A percentile compares a stretch with the other conserved stretches of the same genome.
phyloP scores from a whole-genome alignment of 2,888 invertebrate genomes.

The Melinaea menophilus region DNA sequence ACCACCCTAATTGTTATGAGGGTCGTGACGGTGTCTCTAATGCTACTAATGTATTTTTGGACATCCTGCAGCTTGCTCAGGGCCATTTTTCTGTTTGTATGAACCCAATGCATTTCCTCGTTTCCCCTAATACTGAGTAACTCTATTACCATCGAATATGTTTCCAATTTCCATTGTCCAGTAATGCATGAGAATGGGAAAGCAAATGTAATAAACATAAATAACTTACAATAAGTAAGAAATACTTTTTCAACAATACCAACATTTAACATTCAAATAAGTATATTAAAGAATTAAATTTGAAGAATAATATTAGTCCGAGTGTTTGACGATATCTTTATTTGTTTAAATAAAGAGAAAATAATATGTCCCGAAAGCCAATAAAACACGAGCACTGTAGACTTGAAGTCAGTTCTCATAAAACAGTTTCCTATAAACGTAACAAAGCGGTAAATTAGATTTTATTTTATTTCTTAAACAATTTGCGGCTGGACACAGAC shows the following conservation, averaged over 20 bases:
- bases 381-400: conserved; percentile 34
- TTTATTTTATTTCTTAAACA: conserved; percentile 77
- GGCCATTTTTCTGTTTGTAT: conserved; percentile 74
- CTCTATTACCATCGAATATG: conserved; percentile 76
- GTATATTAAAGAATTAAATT: too few species aligned
- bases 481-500: conserved; percentile 71
- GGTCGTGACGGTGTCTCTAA: conserved; percentile 74
- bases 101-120: conserved; percentile 58
- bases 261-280: too few species aligned
- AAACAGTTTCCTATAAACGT: conserved; percentile 69
- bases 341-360: neutral
- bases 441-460: conserved; percentile 74
- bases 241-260: neutral
- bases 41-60: conserved; percentile 76
- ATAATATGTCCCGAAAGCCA: conserved; percentile 3
- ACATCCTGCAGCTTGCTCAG: conserved; percentile 76
- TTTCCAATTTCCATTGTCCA: conserved; percentile 75
- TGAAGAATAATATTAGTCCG: too few species aligned
- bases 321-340: too few species aligned
- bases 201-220: conserved; percentile 69
- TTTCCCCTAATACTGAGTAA: conserved; percentile 63
- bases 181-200: conserved; percentile 54
- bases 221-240: conserved; percentile 50
- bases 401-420: conserved; percentile 54
- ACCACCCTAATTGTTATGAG: conserved; percentile 77